Evolutionary conservation across 2,797 vertebrate genomes (phyloP), one percentile per base, ranked within the genome.

Genomic region (Pteropus rufus): DNA sequence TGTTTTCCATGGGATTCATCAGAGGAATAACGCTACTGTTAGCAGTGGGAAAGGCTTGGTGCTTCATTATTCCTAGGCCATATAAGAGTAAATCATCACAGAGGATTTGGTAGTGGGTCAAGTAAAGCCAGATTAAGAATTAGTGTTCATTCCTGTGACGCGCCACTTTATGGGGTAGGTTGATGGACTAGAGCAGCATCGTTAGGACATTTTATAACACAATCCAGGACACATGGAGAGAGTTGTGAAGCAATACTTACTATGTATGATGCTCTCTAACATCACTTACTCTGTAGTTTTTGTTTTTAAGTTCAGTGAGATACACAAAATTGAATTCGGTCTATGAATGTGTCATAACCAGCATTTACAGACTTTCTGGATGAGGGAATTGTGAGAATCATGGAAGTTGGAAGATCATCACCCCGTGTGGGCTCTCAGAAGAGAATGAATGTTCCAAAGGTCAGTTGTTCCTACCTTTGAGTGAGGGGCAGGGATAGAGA

Each of bases 1-100:
- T 96, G 52, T 39, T 93, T 97, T 79, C 84, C 67, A 49, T 85
- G 79, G 69, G 31, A 94, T 54, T 82, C 64, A 81, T 87, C 73
- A 84, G 41, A 70, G 31, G 56, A 83, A n/a, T 36, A 39, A 0
- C 0, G 39, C 19, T 89, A 39, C 21, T n/a, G 36, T 67, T 49
- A 54, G 49, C 62, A 54, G 7, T 11, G 12, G 34, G n/a, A 26
- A 73, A 64, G n/a, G 34, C 23, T 14, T 41, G 18, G 16, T 49
- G n/a, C 77, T 65, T 85, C n/a, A 21, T 70, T 65, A 87, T 41
- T 44, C 18, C 29, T 44, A 24, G 9, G 12, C 34, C 36, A n/a
- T 62, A 52, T 26, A 46, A 46, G 24, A 49, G 54, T 3, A 58
- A 52, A 54, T 64, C 69, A 19, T 62, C 52, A 11, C 11, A 41